Conservation (phyloP, 2,888 invertebrate species). For the Dromius quadrimaculatus region DNA sequence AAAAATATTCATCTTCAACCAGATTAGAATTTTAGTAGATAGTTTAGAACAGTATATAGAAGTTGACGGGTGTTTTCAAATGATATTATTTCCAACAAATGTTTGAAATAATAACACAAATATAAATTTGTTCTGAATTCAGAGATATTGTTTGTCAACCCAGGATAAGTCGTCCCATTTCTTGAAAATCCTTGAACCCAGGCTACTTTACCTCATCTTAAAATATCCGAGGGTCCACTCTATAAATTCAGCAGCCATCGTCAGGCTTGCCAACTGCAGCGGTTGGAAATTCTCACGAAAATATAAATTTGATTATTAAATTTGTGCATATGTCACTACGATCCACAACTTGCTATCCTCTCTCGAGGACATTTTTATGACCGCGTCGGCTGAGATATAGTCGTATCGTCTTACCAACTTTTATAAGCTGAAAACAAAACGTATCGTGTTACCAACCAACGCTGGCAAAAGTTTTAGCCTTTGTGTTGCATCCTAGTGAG, state of each 20-base stretch:
- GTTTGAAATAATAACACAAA: too few species aligned
- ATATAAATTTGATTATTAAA: constrained; percentile 51
- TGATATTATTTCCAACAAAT: not conserved
- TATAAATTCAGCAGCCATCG: constrained; percentile 42
- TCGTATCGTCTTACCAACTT: constrained; percentile 67
- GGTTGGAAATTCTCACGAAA: constrained; percentile 34
- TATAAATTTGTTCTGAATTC: too few species aligned
- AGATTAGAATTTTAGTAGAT: not conserved
- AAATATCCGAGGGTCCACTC: constrained; percentile 36
- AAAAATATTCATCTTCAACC: too few species aligned
- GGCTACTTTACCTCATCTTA: constrained; percentile 23
- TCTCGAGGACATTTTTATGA: constrained; percentile 66
- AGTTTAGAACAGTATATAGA: not conserved
- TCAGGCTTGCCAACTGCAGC: constrained; percentile 19
- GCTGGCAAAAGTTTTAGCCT: constrained; percentile 42
- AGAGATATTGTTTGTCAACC: not conserved
- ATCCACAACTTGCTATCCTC: constrained; percentile 23
- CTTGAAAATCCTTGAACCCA: constrained; percentile 34
- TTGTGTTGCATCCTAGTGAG: constrained; percentile 36
- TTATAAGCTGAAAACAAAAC: constrained; percentile 67
- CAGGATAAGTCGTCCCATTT: constrained; percentile 11
- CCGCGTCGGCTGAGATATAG: constrained; percentile 66
- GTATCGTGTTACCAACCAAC: constrained; percentile 67
- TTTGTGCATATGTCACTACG: constrained; percentile 35
- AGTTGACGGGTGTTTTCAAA: not conserved